Conservation (phyloP, 2,797 vertebrate genomes). For the Sibirionetta formosa region DNA sequence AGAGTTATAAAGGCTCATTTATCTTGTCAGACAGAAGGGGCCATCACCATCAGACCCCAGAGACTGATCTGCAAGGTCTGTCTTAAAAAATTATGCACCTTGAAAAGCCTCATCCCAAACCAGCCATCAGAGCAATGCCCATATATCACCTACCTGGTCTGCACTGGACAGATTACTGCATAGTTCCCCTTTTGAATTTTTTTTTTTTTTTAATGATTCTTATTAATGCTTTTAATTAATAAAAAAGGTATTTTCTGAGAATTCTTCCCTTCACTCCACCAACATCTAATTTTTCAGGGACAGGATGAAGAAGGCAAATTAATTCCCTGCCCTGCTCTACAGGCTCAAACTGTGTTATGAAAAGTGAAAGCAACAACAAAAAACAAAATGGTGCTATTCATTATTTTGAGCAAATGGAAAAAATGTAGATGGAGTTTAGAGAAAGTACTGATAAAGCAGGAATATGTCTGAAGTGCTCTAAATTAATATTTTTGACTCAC, state of each 20-base stretch:
- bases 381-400: neutral
- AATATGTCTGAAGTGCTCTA: neutral
- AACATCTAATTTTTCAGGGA: neutral
- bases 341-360: neutral
- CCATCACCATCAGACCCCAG: neutral
- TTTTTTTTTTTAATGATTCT: neutral
- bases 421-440: neutral
- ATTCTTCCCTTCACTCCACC: neutral
- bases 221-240: neutral
- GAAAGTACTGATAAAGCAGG: neutral
- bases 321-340: neutral
- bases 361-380: fast-evolving
- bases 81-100: slow-evolving; percentile 47
- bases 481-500: neutral
- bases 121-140: neutral
- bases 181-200: neutral
- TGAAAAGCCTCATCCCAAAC: slow-evolving; percentile 30
- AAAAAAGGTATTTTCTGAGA: neutral
- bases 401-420: neutral
- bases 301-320: neutral
- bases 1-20: slow-evolving; percentile 63
- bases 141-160: neutral
- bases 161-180: neutral
- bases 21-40: slow-evolving; percentile 40
- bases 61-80: slow-evolving; percentile 21